Evolutionary conservation across 2,113 vertebrate species (phyloP).

Genomic region (Laticauda laticaudata): DNA sequence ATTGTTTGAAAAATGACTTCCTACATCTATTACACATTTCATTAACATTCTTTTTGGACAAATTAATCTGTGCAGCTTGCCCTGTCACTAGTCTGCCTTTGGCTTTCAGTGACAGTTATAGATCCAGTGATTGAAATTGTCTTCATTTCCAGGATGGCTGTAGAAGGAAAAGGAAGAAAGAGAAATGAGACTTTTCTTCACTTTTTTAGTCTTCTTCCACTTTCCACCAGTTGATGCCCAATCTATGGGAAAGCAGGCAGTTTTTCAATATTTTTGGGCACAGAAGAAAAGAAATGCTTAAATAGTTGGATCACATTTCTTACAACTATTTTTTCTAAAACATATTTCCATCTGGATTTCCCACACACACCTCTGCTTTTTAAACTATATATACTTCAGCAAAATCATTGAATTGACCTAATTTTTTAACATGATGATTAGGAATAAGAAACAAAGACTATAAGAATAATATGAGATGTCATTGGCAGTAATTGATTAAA

Average conservation of each 20-base stretch:
- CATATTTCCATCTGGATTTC: not conserved
- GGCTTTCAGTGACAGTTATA: not conserved
- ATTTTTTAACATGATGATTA: not conserved
- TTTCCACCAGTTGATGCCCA: not conserved
- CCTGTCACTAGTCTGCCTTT: not conserved
- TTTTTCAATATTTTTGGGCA: not conserved
- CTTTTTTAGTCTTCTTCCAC: not conserved
- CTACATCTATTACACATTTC: not conserved
- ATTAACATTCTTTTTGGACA: conserved; percentile 4
- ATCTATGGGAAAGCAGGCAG: not conserved
- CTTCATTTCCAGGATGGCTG: not conserved
- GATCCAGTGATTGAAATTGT: not conserved
- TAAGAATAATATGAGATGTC: not conserved
- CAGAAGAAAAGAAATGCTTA: not conserved
- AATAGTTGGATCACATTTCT: not conserved
- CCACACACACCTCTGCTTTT: not conserved
- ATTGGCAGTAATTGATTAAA: not conserved
- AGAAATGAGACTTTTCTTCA: not conserved
- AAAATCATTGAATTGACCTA: not conserved
- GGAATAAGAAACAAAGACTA: not conserved
- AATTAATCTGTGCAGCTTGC: not conserved
- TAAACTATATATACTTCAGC: not conserved
- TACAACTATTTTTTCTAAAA: not conserved
- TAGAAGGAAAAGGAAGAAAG: not conserved
- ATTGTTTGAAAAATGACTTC: conserved; percentile 21